These are phyloP conservation scores for Tetrax tetrax DNA, from an alignment of 2,113 vertebrate genomes.

Conservation along the genomic window DNA sequence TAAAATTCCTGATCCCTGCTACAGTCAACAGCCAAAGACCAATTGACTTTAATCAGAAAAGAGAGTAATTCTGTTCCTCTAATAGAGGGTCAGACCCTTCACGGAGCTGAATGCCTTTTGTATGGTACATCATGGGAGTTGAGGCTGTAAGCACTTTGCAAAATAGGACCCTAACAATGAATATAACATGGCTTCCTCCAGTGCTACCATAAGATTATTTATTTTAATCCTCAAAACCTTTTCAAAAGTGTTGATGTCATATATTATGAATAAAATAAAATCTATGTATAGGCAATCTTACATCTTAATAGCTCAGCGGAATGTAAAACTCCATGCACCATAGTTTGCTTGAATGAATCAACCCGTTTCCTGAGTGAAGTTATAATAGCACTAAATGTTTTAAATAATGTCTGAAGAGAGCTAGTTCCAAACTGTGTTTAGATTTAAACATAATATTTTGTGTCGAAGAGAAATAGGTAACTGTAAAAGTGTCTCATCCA, in stretches of 20 bases:
- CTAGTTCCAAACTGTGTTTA: slow-evolving; percentile 57
- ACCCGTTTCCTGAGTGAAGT: slow-evolving; percentile 30
- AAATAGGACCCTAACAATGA: not conserved
- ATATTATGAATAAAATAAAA: slow-evolving; percentile 59
- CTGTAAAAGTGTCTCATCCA: slow-evolving; percentile 8
- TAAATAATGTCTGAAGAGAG: slow-evolving; percentile 49
- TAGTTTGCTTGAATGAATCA: slow-evolving; percentile 43
- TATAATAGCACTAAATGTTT: slow-evolving; percentile 6
- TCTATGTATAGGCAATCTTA: not conserved
- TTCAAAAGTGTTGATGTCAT: slow-evolving; percentile 14
- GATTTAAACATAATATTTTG: slow-evolving; percentile 60
- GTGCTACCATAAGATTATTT: not conserved
- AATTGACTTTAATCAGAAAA: not conserved
- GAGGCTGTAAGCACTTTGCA: not conserved
- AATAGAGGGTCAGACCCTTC: not conserved
- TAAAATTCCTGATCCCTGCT: not conserved
- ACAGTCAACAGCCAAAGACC: not conserved
- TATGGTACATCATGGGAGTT: not conserved
- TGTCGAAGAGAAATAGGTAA: slow-evolving; percentile 22
- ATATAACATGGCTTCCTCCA: slow-evolving; percentile 6
- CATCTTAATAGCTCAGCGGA: slow-evolving; percentile 39
- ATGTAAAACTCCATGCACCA: slow-evolving; percentile 23
- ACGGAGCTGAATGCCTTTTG: not conserved
- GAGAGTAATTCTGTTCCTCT: not conserved
- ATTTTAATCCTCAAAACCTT: slow-evolving; percentile 27